These are phyloP conservation scores for Heliocidaris erythrogramma DNA, from an alignment of 35 echinoderm and acorn worm genomes.

Conservation along the genomic window DNA sequence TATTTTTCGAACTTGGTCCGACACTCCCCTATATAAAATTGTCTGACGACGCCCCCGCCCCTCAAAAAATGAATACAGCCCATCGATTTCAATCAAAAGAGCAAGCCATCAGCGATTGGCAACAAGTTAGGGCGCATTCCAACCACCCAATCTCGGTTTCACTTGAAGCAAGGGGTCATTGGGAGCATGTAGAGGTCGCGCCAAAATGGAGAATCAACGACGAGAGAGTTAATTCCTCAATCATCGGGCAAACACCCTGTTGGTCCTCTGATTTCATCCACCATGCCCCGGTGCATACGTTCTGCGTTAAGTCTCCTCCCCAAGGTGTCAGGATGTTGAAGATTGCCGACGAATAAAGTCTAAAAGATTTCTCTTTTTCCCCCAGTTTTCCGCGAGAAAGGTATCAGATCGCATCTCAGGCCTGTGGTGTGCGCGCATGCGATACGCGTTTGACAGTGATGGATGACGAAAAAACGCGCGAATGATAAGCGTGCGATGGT, in stretches of 20 bases:
- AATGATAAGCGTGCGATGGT: not conserved
- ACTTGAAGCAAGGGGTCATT: conserved; percentile 8
- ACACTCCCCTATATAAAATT: too few species aligned
- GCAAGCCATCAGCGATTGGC: not conserved
- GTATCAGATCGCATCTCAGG: not conserved
- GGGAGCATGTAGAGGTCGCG: conserved; percentile 26
- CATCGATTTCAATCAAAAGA: not conserved
- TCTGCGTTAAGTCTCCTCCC: conserved; percentile 19
- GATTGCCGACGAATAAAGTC: not conserved
- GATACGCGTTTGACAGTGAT: not conserved
- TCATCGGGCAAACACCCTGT: conserved; percentile 18
- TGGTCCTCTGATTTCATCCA: not conserved
- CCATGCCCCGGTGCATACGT: not conserved
- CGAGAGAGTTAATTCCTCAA: conserved; percentile 34
- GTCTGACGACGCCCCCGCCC: not conserved
- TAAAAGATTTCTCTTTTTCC: not conserved
- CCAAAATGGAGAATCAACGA: conserved; percentile 24
- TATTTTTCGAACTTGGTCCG: too few species aligned
- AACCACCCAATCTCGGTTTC: not conserved
- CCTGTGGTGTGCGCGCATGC: not conserved
- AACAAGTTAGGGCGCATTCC: not conserved
- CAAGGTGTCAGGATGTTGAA: not conserved
- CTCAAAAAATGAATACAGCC: not conserved
- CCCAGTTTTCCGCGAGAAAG: not conserved
- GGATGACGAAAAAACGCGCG: not conserved